Evolutionary conservation across 1,140 invertebrate species (phyloP).

Genomic region (Neodiprion lecontei): DNA sequence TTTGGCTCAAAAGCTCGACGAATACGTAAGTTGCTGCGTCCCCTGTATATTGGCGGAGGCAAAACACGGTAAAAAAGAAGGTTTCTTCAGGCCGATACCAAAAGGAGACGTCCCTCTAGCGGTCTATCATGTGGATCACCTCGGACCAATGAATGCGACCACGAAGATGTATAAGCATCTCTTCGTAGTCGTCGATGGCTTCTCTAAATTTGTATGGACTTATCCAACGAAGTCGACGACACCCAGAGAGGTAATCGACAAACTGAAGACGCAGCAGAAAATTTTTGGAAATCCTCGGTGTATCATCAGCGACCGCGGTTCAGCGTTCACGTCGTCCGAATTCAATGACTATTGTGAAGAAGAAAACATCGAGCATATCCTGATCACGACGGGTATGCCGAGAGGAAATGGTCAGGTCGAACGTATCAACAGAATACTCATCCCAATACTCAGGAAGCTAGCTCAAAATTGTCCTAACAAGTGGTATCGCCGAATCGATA

Average conservation of each 20-base stretch:
- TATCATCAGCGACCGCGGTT: slow-evolving; percentile 45
- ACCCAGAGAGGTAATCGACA: slow-evolving; percentile 29
- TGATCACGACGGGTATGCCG: slow-evolving; percentile 39
- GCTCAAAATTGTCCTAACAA: slow-evolving; percentile 23
- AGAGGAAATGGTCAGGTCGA: slow-evolving; percentile 25
- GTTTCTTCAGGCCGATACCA: no score
- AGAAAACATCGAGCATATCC: slow-evolving; percentile 42
- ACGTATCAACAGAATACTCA: slow-evolving; percentile 36
- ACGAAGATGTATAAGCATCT: no score
- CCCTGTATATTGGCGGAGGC: no score
- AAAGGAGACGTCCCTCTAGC: no score
- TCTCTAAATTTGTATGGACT: no score
- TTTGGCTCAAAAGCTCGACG: no score
- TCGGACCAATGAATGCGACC: no score
- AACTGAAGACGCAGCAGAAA: slow-evolving; percentile 19
- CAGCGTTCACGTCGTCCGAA: slow-evolving; percentile 33
- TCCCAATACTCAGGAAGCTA: slow-evolving; percentile 35
- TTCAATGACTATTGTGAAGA: slow-evolving; percentile 38
- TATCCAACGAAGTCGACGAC: not conserved
- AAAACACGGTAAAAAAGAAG: no score
- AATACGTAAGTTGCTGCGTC: no score
- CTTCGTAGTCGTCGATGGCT: no score
- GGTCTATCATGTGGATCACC: no score
- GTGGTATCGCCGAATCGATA: slow-evolving; percentile 43
- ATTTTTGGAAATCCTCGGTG: slow-evolving; percentile 38